Conservation (phyloP, 2,113 vertebrate genomes). For the Tychaedon coryphoeus region DNA sequence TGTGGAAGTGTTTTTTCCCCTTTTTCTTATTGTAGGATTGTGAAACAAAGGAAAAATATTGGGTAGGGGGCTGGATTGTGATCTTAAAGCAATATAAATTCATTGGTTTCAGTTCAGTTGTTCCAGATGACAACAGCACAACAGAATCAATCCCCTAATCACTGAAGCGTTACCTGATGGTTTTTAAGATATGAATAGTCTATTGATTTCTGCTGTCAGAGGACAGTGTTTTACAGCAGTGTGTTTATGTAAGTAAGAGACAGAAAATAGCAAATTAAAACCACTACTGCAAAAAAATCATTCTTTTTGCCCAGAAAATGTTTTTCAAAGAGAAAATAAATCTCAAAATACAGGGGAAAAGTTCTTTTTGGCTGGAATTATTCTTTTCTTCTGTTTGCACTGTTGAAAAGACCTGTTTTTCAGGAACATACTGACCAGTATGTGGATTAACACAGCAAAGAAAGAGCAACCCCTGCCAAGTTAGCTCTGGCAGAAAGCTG, state of each 20-base stretch:
- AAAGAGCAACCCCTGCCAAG: not conserved
- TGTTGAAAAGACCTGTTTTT: not conserved
- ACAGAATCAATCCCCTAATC: not conserved
- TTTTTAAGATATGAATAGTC: slow-evolving; percentile 3
- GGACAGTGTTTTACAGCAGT: not conserved
- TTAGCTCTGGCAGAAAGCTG: not conserved
- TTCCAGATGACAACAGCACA: not conserved
- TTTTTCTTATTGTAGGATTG: not conserved
- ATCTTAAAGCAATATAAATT: not conserved
- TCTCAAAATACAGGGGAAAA: not conserved
- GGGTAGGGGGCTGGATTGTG: not conserved
- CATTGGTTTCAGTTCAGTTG: not conserved
- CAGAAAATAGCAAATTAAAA: not conserved
- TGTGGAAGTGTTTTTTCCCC: not conserved
- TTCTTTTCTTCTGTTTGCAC: not conserved
- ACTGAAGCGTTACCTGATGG: not conserved
- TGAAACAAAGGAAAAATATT: not conserved
- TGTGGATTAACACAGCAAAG: not conserved
- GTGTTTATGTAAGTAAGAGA: not conserved
- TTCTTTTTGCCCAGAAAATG: not conserved
- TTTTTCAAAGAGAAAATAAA: not conserved
- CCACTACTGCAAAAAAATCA: not conserved
- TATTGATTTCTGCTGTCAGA: slow-evolving; percentile 11
- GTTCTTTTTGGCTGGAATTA: not conserved
- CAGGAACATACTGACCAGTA: not conserved